Evolutionary conservation across 2,888 invertebrate genomes (phyloP).

Genomic region (Ophraella communa): DNA sequence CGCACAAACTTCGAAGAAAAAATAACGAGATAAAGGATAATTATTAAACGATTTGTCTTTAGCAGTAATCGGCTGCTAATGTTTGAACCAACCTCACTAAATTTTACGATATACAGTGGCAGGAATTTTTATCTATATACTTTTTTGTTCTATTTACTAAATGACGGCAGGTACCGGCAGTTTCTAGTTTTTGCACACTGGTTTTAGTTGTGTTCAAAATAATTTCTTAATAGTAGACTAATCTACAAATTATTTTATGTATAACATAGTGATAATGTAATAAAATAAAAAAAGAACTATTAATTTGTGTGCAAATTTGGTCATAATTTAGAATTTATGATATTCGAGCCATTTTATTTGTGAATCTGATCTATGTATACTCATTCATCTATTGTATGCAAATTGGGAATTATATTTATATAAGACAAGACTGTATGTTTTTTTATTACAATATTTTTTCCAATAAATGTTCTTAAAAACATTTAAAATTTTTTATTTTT

Average conservation of each 20-base stretch:
- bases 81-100: background rate
- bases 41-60: too few species aligned
- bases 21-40: too few species aligned
- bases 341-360: slow-evolving; percentile 23
- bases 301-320: slow-evolving; percentile 24
- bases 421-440: slow-evolving; percentile 48
- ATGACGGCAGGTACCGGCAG: slow-evolving; percentile 20
- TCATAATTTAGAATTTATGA: slow-evolving; percentile 15
- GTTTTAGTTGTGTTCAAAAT: slow-evolving; percentile 9
- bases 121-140: background rate
- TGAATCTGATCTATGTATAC: slow-evolving; percentile 37
- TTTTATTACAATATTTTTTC: slow-evolving; percentile 50
- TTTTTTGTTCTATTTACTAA: slow-evolving; percentile 17
- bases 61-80: too few species aligned
- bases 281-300: slow-evolving; percentile 10
- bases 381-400: slow-evolving; percentile 41
- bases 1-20: too few species aligned
- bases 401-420: slow-evolving; percentile 46
- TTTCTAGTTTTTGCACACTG: slow-evolving; percentile 14
- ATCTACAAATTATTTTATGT: slow-evolving; percentile 28
- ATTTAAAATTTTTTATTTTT: background rate
- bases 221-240: slow-evolving; percentile 16
- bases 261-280: slow-evolving; percentile 28
- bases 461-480: slow-evolving; percentile 51
- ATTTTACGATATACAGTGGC: too few species aligned